Percentiles rank a stretch among this genome's conserved stretches.
These are phyloP conservation scores for Chesias legatella DNA, from an alignment of 2,888 invertebrate species.

Conservation along the genomic window DNA sequence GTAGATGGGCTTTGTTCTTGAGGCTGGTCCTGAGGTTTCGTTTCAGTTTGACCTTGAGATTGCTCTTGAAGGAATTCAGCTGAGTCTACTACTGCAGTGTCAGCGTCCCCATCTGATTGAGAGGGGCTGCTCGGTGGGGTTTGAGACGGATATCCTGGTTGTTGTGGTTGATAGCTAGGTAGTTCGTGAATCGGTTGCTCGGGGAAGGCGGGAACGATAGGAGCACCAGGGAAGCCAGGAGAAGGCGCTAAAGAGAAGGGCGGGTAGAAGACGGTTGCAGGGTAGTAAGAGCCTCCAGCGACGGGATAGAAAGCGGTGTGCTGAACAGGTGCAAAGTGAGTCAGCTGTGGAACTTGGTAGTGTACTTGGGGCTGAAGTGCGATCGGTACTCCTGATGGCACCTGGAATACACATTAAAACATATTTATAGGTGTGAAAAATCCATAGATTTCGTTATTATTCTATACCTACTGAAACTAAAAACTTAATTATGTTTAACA, in stretches of 20 bases:
- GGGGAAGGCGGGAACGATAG: constrained; percentile 14
- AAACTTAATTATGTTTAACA: too few species aligned
- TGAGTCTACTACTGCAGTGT: constrained; percentile 61
- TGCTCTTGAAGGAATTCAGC: constrained; percentile 41
- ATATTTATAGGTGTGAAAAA: not conserved
- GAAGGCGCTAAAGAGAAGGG: constrained; percentile 33
- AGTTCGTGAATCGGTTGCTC: constrained; percentile 19
- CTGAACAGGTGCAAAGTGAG: constrained; percentile 42
- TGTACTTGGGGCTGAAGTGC: constrained; percentile 51
- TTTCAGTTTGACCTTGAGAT: constrained; percentile 16
- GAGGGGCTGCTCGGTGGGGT: constrained; percentile 31
- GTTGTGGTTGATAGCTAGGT: constrained; percentile 35
- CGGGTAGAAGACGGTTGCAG: constrained; percentile 47
- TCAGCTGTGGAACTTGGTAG: constrained; percentile 49
- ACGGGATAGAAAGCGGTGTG: constrained; percentile 46
- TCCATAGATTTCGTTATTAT: too few species aligned
- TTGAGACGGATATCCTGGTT: constrained; percentile 33
- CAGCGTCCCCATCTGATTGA: constrained; percentile 50
- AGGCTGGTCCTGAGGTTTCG: constrained; percentile 31
- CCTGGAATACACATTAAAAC: constrained; percentile 37
- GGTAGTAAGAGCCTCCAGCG: constrained; percentile 46
- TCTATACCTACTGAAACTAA: too few species aligned
- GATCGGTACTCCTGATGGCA: constrained; percentile 45
- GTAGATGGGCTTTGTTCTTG: constrained; percentile 30
- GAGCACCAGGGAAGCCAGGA: constrained; percentile 30